Conservation (phyloP, 2,797 vertebrate genomes). For the Trichosurus vulpecula region DNA sequence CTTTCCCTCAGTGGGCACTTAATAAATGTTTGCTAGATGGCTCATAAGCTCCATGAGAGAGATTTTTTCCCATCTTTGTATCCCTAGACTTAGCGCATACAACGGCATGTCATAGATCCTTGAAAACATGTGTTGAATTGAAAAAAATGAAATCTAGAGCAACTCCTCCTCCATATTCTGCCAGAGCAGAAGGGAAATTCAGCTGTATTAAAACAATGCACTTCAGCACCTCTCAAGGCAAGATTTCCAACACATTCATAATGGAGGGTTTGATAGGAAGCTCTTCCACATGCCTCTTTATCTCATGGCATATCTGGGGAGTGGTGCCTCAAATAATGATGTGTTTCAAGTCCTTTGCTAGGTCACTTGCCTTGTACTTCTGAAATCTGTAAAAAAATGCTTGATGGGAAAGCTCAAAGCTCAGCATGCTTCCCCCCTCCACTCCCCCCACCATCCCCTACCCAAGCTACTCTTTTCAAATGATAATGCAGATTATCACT, state of each 20-base stretch:
- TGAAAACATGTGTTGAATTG: background rate
- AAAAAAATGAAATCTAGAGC: background rate
- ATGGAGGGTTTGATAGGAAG: background rate
- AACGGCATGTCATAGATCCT: background rate
- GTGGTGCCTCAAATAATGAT: background rate
- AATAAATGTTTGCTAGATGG: background rate
- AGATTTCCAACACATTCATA: background rate
- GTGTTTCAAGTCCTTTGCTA: background rate
- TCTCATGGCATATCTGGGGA: background rate
- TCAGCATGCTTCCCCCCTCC: background rate
- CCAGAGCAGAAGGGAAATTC: background rate
- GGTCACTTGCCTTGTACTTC: background rate
- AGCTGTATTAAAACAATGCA: background rate
- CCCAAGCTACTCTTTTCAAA: constrained; percentile 7
- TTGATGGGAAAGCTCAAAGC: background rate
- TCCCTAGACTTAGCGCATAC: background rate
- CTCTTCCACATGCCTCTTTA: background rate
- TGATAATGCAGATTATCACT: background rate
- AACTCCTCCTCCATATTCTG: background rate
- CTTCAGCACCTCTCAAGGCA: too few species aligned
- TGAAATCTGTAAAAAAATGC: background rate
- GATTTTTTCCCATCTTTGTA: background rate
- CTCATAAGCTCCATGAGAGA: background rate
- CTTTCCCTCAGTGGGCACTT: background rate
- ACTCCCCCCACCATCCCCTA: background rate